Percentiles rank a stretch among this genome's conserved stretches.
Conservation (phyloP, 2,797 vertebrate genomes). For the Stomatorhinus walkeri region DNA sequence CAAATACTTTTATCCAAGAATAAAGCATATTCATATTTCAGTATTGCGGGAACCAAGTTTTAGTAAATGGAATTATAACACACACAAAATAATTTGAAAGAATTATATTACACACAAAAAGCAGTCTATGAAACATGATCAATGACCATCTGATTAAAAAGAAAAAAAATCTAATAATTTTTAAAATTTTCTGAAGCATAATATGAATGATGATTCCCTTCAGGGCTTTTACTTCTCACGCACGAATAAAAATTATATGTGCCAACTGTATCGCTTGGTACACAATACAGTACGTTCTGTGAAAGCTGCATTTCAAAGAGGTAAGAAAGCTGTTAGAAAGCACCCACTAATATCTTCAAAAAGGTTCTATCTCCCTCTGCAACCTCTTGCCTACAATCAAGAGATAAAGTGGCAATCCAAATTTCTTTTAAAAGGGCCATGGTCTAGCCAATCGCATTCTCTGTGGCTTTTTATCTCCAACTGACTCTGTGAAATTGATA, state of each 20-base stretch:
- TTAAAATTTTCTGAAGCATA: background rate
- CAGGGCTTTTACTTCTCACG: background rate
- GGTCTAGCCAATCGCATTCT: conserved; percentile 44
- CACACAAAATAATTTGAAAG: background rate
- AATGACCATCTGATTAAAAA: background rate
- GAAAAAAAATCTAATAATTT: background rate
- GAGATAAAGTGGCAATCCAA: conserved; percentile 54
- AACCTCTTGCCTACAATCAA: conserved; percentile 37
- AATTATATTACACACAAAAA: background rate
- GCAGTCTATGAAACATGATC: background rate
- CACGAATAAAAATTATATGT: too few species aligned
- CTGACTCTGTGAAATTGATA: conserved; percentile 63
- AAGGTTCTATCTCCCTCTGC: conserved; percentile 37
- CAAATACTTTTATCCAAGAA: background rate
- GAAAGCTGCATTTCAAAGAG: conserved; percentile 7
- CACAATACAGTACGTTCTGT: background rate
- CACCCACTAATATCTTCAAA: conserved; percentile 17
- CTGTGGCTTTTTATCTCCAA: conserved; percentile 56
- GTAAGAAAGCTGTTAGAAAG: background rate
- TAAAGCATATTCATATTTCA: background rate
- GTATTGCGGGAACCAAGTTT: background rate
- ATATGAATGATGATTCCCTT: background rate
- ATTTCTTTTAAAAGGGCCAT: conserved; percentile 46
- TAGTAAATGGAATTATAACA: background rate
- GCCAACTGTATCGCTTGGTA: background rate